Conservation (phyloP, 1,140 invertebrate genomes). For the Nebria ingens region DNA sequence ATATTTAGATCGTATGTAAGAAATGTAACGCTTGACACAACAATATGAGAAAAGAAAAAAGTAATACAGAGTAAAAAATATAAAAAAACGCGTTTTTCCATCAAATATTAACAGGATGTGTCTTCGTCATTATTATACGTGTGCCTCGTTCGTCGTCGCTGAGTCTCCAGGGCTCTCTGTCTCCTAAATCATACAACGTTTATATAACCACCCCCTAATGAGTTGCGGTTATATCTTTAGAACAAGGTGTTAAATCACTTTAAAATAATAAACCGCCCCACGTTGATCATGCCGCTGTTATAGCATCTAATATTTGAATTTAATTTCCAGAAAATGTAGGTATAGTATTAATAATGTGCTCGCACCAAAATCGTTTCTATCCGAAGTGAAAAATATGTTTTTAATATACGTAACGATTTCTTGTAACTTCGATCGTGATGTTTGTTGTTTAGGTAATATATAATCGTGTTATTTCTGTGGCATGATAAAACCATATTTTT, state of each 20-base stretch:
- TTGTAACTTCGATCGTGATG: too few species aligned
- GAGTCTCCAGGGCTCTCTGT: not conserved
- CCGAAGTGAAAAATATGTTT: too few species aligned
- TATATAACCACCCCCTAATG: not conserved
- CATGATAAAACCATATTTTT: slow-evolving; percentile 7
- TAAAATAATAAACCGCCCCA: slow-evolving; percentile 1
- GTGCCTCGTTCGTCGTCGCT: not conserved
- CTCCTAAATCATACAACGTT: not conserved
- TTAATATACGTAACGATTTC: too few species aligned
- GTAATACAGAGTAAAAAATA: too few species aligned
- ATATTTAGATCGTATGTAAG: too few species aligned
- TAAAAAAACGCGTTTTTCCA: too few species aligned
- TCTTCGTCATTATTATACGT: not conserved
- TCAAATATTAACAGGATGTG: not conserved
- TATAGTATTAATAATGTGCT: too few species aligned
- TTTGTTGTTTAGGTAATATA: too few species aligned
- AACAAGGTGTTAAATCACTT: not conserved
- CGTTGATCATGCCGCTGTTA: too few species aligned
- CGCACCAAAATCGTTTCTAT: too few species aligned
- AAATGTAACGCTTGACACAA: not conserved
- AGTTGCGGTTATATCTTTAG: not conserved
- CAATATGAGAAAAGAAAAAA: not conserved
- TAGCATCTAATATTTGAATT: too few species aligned
- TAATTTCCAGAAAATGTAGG: too few species aligned
- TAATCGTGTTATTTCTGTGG: not conserved